Evolutionary conservation across 2,888 invertebrate species (phyloP), one percentile per base, ranked within the genome.

Genomic region (Eristalis tenax): DNA sequence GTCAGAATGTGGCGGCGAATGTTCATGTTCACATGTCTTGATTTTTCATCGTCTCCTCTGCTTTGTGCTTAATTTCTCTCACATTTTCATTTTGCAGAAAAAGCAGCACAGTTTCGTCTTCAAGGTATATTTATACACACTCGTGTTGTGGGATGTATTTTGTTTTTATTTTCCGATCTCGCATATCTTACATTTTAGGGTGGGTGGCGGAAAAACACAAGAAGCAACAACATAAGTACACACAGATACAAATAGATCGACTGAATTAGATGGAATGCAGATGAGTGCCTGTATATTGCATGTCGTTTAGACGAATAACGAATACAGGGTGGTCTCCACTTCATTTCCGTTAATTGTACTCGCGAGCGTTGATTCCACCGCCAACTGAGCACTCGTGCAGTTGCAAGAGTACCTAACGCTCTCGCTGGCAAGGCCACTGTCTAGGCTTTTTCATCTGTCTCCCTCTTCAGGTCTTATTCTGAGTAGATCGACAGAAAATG

Each of bases 41-140:
- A 69, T n/a, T n/a, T n/a, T n/a, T n/a, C 70, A 77, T 50, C 61
- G 15, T 26, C 76, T 76, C 38, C 18, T 68, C 26, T 26, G 26
- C 59, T 68, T 26, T 76, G 77, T 50, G 50, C 35, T 57, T 26
- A 28, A 50, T 78, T 35, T 11, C 23, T 4, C 0, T 18, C 11
- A 35, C n/a, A 32, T 38, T 61, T 43, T 63, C 69, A 32, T 63
- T 10, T 35, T 35, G 10, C n/a, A n/a, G 1, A 4, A n/a, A 50
- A 2, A 43, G n/a, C n/a, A n/a, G n/a, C 43, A 50, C 50, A 18
- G n/a, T n/a, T 43, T 43, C n/a, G n/a, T n/a, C 6, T 18, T 50
- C 50, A 18, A n/a, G 50, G n/a, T 50, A 2, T 79, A 64, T 71
- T 65, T 71, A 71, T 71, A 79, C 59, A 79, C 59, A 43, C 57